phyloP scores from a whole-genome alignment of 2,797 vertebrate species.

The Gymnoscopelus braueri region DNA sequence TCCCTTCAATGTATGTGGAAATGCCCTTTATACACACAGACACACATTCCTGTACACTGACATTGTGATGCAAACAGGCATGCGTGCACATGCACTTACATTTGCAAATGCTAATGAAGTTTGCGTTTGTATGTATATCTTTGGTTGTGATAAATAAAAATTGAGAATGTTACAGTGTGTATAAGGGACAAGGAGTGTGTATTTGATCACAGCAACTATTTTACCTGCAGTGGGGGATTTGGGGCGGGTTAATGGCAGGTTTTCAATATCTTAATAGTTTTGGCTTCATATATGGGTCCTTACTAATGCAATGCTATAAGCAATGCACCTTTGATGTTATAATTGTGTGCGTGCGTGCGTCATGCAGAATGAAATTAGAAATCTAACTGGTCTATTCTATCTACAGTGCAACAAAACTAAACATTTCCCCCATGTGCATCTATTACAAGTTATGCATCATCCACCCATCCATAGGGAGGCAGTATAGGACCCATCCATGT shows the following conservation, averaged over 20 bases:
- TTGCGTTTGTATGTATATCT: no score
- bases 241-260: no score
- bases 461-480: background rate
- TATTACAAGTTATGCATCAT: background rate
- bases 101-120: background rate
- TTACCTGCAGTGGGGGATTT: no score
- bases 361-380: slow-evolving; percentile 11
- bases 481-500: no score
- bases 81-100: slow-evolving; percentile 8
- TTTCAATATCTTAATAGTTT: no score
- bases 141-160: no score
- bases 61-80: background rate
- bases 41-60: background rate
- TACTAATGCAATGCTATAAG: slow-evolving; percentile 51
- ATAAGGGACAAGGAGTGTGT: no score
- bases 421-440: no score
- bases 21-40: slow-evolving; percentile 4
- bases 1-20: slow-evolving; percentile 42
- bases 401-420: slow-evolving; percentile 20
- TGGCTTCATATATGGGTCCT: slow-evolving; percentile 4
- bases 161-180: no score
- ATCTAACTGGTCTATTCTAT: slow-evolving; percentile 36
- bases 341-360: slow-evolving; percentile 26
- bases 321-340: slow-evolving; percentile 60
- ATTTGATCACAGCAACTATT: no score